Percentiles rank a stretch among this genome's conserved stretches.
phyloP scores from a whole-genome alignment of 2,888 invertebrate species.

The Sabatieria punctata region DNA sequence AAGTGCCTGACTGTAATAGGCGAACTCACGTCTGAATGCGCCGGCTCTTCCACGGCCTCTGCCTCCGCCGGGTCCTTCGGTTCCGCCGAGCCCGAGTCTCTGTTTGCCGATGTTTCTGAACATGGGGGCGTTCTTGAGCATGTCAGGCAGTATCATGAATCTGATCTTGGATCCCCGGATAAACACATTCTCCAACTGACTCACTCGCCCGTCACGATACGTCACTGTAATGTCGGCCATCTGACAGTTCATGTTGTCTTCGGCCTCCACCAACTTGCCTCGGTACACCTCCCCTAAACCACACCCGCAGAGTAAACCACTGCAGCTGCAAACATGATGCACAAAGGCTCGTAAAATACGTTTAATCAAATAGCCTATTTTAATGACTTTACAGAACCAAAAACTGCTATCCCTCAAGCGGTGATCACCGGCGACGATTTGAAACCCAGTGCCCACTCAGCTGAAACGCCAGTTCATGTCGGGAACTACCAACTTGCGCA shows the following conservation, averaged over 20 bases:
- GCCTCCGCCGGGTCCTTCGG: constrained; percentile 15
- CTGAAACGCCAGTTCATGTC: no score
- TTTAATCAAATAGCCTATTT: no score
- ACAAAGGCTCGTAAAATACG: background rate
- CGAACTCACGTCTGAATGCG: no score
- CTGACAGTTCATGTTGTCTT: constrained; percentile 98
- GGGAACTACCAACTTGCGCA: no score
- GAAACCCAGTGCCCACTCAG: no score
- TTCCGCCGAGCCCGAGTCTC: constrained; percentile 12
- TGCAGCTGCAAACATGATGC: background rate
- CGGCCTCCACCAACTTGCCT: constrained; percentile 83
- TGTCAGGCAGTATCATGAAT: constrained; percentile 86
- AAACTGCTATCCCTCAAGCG: no score
- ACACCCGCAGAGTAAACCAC: background rate
- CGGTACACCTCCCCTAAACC: constrained; percentile 63
- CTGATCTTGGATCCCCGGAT: constrained; percentile 91
- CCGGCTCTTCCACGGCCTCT: constrained; percentile 36
- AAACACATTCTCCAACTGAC: constrained; percentile 79
- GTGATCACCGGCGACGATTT: no score
- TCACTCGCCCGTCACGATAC: constrained; percentile 59
- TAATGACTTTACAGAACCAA: no score
- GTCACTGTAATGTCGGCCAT: constrained; percentile 49
- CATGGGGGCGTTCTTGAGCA: constrained; percentile 55
- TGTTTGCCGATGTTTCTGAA: constrained; percentile 42
- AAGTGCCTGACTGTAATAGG: no score